Conservation (phyloP, 1,140 invertebrate genomes). For the Myzus persicae region DNA sequence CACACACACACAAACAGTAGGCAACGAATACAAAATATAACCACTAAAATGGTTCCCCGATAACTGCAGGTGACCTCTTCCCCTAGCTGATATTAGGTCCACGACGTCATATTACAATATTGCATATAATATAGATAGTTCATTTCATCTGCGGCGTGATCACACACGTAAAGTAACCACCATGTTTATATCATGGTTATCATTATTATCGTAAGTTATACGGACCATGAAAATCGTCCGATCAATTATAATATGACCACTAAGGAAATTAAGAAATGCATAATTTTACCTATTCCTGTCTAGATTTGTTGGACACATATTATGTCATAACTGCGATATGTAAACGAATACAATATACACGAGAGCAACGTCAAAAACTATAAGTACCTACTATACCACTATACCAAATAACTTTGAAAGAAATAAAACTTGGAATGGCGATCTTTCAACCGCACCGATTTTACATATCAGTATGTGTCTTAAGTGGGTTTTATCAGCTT, state of each 20-base stretch:
- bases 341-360: neutral
- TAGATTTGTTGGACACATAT: neutral
- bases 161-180: no score
- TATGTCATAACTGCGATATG: no score
- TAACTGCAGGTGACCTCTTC: neutral
- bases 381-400: neutral
- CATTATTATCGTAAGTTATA: neutral
- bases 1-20: neutral
- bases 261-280: neutral
- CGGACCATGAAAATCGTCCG: neutral
- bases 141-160: neutral
- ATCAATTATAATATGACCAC: neutral
- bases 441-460: neutral
- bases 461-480: neutral
- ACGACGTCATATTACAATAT: neutral
- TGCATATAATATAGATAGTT: neutral
- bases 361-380: neutral
- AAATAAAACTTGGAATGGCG: neutral
- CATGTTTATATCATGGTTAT: neutral
- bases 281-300: neutral
- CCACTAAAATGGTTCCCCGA: neutral
- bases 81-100: neutral
- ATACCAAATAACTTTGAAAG: neutral
- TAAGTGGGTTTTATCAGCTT: conserved; percentile 31
- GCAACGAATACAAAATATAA: neutral